Evolutionary conservation across 2,888 invertebrate species (phyloP).

Genomic region (Tachina fera): DNA sequence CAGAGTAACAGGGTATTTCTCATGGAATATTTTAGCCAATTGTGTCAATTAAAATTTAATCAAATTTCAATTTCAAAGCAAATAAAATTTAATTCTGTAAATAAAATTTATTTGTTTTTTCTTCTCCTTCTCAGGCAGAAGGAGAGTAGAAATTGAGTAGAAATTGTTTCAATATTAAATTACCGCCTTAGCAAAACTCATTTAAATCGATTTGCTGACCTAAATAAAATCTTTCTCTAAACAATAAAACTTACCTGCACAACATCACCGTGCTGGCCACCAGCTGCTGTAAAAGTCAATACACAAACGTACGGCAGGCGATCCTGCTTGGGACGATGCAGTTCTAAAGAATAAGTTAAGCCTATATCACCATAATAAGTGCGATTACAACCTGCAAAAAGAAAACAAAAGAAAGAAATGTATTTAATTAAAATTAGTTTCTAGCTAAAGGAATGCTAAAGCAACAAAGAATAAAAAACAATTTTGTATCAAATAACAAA

Average conservation of each 20-base stretch:
- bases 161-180: too few relatives aligned
- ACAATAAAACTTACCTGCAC: constrained; percentile 87
- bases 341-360: constrained; percentile 92
- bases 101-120: too few relatives aligned
- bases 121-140: too few relatives aligned
- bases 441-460: neutral
- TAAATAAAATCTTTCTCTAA: neutral
- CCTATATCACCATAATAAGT: constrained; percentile 96
- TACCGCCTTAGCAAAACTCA: too few relatives aligned
- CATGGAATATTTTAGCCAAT: too few relatives aligned
- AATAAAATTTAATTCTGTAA: too few relatives aligned
- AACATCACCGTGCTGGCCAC: constrained; percentile 92
- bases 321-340: constrained; percentile 93
- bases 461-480: neutral
- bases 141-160: too few relatives aligned
- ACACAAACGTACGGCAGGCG: constrained; percentile 94
- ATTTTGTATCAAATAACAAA: neutral
- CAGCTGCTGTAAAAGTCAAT: constrained; percentile 93
- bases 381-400: constrained; percentile 87
- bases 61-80: too few relatives aligned
- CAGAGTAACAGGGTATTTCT: too few relatives aligned
- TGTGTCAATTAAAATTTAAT: too few relatives aligned
- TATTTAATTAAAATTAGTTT: constrained; percentile 9
- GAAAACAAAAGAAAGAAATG: constrained; percentile 4
- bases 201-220: neutral